Evolutionary conservation across 2,797 vertebrate genomes (phyloP), one percentile per base, ranked within the genome.

Genomic region (Gambelia wislizenii): DNA sequence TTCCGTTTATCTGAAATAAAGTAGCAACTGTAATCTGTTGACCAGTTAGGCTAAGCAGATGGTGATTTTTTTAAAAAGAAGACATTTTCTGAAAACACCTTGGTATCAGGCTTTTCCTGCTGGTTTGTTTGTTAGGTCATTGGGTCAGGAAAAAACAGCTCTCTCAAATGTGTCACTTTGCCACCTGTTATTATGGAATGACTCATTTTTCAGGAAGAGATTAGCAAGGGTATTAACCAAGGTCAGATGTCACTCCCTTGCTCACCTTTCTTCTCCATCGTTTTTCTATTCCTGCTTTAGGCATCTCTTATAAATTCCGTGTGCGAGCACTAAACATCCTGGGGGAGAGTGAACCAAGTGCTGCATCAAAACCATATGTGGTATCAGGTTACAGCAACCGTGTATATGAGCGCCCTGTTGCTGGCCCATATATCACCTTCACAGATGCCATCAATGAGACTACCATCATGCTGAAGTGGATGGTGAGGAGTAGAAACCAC

Each of bases 401-500:
- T 4, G 97, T 97, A 7, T 98, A 99, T 0, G 96, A 98, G 84
- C 98, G 98, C 67, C 99, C 99, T 0, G 98, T 99, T 12, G 97
- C 98, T 0, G 99, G 99, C 59, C 99, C 99, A 0, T 99, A 99
- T 95, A 99, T 99, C 96, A 99, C 99, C 92, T 99, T 99, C 96
- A 99, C 98, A 0, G 99, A 99, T 6, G 99, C 99, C 76, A 97
- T 99, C 96, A 99, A 99, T 0, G 99, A 99, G 95, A 99, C 99
- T 82, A 98, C 98, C 94, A 97, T 99, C 95, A 99, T 99, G 95
- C 98, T 99, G 67, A 99, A 99, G 95, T 99, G 99, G 99, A 99
- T 98, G 95, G 99, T 99, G 94, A 96, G 98, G 2, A 6, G 6
- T 1, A 44, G 83, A 87, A 86, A 72, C 6, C 6, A 6, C 20